Percentiles rank a stretch among this genome's conserved stretches.
phyloP scores from a whole-genome alignment of 2,888 invertebrate species.

The Cacoxenus indagator region DNA sequence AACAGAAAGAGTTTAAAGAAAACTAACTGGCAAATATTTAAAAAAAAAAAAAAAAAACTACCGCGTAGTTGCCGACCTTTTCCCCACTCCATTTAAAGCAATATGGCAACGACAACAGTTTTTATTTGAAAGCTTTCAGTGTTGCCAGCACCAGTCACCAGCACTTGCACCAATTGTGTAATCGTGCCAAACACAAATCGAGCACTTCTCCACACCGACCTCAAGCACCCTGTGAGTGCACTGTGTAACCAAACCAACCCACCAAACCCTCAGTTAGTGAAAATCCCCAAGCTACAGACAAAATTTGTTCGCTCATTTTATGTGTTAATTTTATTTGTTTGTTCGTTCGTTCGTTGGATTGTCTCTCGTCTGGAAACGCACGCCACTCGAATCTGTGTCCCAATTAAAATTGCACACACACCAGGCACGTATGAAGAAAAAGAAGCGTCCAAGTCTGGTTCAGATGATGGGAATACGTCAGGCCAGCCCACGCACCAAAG shows the following conservation, averaged over 20 bases:
- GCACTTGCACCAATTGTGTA: conserved; percentile 21
- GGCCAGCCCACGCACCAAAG: conserved; percentile 86
- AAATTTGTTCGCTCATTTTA: not conserved
- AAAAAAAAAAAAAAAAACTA: conserved; percentile 38
- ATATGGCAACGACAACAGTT: conserved; percentile 63
- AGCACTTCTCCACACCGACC: conserved; percentile 2
- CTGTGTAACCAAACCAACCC: not conserved
- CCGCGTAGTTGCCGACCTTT: conserved; percentile 60
- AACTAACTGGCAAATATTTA: not conserved
- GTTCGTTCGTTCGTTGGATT: conserved; percentile 48
- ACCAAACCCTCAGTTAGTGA: not conserved
- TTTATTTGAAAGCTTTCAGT: conserved; percentile 51
- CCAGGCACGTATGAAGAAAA: conserved; percentile 77
- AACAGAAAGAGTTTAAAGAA: not conserved
- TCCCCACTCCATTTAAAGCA: conserved; percentile 69
- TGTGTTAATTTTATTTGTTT: conserved; percentile 53
- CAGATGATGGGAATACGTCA: conserved; percentile 85
- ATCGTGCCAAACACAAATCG: conserved; percentile 20
- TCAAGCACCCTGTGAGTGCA: not conserved
- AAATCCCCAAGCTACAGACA: not conserved
- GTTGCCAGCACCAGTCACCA: conserved; percentile 44
- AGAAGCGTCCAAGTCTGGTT: conserved; percentile 86
- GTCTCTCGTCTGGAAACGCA: conserved; percentile 47
- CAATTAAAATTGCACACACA: conserved; percentile 37
- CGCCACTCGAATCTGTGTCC: conserved; percentile 39